Percentiles rank a stretch among this genome's conserved stretches.
Conservation (phyloP, 2,113 vertebrate species). For the Stigmatopora argus region DNA sequence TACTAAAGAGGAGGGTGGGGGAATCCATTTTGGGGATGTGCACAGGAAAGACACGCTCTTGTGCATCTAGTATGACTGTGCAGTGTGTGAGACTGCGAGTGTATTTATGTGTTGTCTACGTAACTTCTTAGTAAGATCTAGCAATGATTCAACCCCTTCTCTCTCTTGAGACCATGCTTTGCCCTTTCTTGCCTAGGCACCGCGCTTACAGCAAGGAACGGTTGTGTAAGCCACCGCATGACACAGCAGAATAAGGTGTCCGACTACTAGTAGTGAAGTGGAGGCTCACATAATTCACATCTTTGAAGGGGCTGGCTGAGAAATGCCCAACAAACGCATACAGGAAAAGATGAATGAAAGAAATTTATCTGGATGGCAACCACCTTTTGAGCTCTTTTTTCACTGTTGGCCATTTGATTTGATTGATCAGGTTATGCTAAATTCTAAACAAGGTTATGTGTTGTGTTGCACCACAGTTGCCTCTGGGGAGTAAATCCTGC, state of each 20-base stretch:
- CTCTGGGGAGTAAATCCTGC: slow-evolving; percentile 47
- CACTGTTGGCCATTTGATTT: slow-evolving; percentile 13
- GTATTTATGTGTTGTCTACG: slow-evolving; percentile 12
- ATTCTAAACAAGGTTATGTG: slow-evolving; percentile 28
- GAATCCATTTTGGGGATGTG: not conserved
- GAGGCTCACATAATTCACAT: slow-evolving; percentile 18
- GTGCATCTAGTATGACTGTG: not conserved
- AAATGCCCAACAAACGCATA: slow-evolving; percentile 23
- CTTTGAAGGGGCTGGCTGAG: not conserved
- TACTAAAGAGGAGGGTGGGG: not conserved
- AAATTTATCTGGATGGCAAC: slow-evolving; percentile 18
- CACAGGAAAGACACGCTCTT: not conserved
- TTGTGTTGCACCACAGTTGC: slow-evolving; percentile 24
- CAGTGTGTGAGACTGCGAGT: not conserved
- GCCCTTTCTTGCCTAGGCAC: slow-evolving; percentile 30
- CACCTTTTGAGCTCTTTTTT: slow-evolving; percentile 8
- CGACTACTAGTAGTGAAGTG: too few relatives aligned
- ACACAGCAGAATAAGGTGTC: slow-evolving; percentile 40
- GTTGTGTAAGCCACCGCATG: slow-evolving; percentile 22
- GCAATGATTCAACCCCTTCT: slow-evolving; percentile 51
- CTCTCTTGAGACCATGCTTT: slow-evolving; percentile 44
- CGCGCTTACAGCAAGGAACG: slow-evolving; percentile 17
- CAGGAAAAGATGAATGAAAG: slow-evolving; percentile 15
- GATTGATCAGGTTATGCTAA: slow-evolving; percentile 34
- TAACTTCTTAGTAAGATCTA: slow-evolving; percentile 32